Percentiles rank a stretch among this genome's conserved stretches.
Conservation (phyloP, 2,888 invertebrate genomes). For the Melinaea marsaeus region DNA sequence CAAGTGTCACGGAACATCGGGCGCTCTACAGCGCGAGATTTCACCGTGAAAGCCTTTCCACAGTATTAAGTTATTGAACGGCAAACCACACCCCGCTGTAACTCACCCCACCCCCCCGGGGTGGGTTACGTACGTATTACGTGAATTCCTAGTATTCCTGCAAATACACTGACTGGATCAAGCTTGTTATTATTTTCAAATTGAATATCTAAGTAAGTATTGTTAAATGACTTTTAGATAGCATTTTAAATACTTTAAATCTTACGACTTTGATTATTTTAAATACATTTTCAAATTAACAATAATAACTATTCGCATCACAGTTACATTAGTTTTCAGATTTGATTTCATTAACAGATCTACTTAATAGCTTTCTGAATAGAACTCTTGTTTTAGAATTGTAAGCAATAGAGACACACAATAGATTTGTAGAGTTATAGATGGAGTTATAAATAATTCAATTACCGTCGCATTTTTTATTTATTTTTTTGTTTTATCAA, state of each 20-base stretch:
- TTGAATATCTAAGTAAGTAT: not conserved
- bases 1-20: slow-evolving; percentile 48
- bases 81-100: slow-evolving; percentile 78
- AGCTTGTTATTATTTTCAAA: slow-evolving; percentile 5
- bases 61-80: slow-evolving; percentile 79
- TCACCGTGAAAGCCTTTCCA: slow-evolving; percentile 76
- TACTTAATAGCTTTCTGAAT: slow-evolving; percentile 37
- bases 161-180: slow-evolving; percentile 20
- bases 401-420: too few species aligned
- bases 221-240: too few species aligned
- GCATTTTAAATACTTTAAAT: too few species aligned
- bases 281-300: too few species aligned
- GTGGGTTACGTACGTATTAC: slow-evolving; percentile 50
- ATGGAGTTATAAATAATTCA: too few species aligned
- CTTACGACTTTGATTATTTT: too few species aligned
- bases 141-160: slow-evolving; percentile 35
- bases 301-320: too few species aligned
- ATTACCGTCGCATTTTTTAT: too few species aligned
- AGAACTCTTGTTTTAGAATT: not conserved
- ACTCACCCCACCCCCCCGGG: slow-evolving; percentile 51
- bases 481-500: not conserved
- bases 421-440: too few species aligned
- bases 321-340: not conserved
- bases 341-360: slow-evolving; percentile 36
- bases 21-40: slow-evolving; percentile 65